These are phyloP conservation scores for Vultur gryphus DNA, from an alignment of 2,797 vertebrate species.

Conservation along the genomic window DNA sequence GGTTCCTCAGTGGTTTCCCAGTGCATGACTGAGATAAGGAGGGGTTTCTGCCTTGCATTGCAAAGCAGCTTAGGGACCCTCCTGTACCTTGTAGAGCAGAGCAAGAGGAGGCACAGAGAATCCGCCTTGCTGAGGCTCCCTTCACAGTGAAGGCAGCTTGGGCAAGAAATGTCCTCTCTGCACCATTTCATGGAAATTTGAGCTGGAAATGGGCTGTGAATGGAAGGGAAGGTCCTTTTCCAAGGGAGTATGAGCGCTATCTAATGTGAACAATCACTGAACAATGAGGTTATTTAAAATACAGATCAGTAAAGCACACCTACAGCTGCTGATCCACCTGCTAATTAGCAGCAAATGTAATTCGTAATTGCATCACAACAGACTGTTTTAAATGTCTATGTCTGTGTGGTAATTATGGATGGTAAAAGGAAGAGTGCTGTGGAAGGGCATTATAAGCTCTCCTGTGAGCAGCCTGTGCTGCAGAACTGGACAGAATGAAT, in stretches of 20 bases:
- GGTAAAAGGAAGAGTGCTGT: background rate
- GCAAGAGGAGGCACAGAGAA: background rate
- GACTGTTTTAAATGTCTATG: background rate
- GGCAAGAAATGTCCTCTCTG: background rate
- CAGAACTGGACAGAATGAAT: background rate
- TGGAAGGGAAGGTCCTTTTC: background rate
- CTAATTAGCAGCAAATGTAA: constrained; percentile 9
- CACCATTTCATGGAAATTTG: background rate
- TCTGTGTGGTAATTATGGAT: background rate
- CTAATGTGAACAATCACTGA: background rate
- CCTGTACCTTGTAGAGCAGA: background rate
- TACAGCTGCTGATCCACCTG: background rate
- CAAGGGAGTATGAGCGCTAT: background rate
- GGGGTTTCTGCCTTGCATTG: background rate
- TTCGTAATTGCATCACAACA: constrained; percentile 19
- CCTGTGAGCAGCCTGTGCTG: background rate
- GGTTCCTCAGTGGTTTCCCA: background rate
- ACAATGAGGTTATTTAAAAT: background rate
- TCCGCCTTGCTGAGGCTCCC: background rate
- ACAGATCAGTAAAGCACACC: background rate
- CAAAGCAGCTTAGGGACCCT: background rate
- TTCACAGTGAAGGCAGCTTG: background rate
- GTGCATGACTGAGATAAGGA: background rate
- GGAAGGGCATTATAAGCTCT: background rate
- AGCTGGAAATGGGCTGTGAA: background rate